Evolutionary conservation across 2,113 vertebrate species (phyloP).

Genomic region (Pristiophorus japonicus): DNA sequence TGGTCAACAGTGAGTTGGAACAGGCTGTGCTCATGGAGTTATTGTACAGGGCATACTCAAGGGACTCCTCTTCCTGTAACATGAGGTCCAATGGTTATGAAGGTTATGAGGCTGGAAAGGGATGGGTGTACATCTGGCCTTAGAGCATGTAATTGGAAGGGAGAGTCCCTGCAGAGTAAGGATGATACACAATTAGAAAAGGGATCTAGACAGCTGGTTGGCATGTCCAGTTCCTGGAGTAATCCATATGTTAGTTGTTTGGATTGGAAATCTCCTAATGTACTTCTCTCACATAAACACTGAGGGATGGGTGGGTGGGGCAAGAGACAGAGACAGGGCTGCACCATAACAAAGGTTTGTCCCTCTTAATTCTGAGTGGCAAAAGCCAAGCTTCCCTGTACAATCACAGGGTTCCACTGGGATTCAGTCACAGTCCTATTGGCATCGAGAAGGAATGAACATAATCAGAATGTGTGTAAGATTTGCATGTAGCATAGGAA

Average conservation of each 20-base stretch:
- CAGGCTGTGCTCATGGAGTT: not conserved
- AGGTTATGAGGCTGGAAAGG: not conserved
- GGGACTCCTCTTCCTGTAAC: not conserved
- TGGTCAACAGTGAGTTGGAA: not conserved
- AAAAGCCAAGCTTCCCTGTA: not conserved
- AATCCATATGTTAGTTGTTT: not conserved
- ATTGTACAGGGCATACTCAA: not conserved
- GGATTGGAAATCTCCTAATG: not conserved
- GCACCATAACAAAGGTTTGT: not conserved
- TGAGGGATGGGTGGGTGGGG: not conserved
- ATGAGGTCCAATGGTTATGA: not conserved
- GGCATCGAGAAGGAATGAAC: not conserved
- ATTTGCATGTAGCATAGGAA: not conserved
- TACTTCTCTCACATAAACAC: not conserved
- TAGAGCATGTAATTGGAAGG: not conserved
- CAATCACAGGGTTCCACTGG: not conserved
- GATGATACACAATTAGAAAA: not conserved
- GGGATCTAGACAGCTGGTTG: not conserved
- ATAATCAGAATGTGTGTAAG: not conserved
- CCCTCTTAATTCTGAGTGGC: not conserved
- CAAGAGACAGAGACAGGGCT: not conserved
- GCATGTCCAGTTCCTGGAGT: not conserved
- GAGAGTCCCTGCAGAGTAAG: not conserved
- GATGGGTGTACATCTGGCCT: not conserved
- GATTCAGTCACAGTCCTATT: not conserved